Conservation (phyloP, 2,113 vertebrate species). For the Theristicus caerulescens region DNA sequence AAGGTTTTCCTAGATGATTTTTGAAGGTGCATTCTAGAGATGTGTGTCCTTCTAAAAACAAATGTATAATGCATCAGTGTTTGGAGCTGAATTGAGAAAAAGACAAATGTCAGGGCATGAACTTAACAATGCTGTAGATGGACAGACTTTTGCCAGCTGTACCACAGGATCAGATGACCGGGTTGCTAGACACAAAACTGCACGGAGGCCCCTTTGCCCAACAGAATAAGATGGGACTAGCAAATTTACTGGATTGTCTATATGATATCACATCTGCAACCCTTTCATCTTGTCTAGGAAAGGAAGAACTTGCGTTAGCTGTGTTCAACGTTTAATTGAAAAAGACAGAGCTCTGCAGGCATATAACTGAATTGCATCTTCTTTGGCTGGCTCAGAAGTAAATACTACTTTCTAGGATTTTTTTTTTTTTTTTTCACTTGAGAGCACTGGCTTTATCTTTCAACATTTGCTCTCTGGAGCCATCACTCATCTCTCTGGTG, state of each 20-base stretch:
- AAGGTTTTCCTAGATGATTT: background rate
- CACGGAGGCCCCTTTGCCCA: background rate
- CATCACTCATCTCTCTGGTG: background rate
- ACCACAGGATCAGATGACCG: background rate
- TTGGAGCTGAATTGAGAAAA: background rate
- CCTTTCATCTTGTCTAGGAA: background rate
- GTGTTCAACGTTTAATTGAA: background rate
- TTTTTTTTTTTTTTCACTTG: background rate
- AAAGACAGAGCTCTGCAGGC: background rate
- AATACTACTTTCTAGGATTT: background rate
- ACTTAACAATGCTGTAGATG: background rate
- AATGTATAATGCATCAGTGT: background rate
- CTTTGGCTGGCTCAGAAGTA: background rate
- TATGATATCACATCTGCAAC: background rate
- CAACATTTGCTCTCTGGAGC: background rate
- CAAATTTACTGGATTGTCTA: background rate
- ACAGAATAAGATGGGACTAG: background rate
- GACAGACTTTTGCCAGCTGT: background rate
- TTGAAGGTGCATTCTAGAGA: background rate
- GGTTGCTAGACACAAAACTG: background rate
- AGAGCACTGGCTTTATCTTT: conserved; percentile 1
- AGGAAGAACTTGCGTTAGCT: background rate
- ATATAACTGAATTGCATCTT: background rate
- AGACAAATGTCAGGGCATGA: background rate
- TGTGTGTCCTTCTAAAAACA: background rate